These are phyloP conservation scores for Sebastes vulpes DNA, from an alignment of 2,797 vertebrate species.

Conservation along the genomic window DNA sequence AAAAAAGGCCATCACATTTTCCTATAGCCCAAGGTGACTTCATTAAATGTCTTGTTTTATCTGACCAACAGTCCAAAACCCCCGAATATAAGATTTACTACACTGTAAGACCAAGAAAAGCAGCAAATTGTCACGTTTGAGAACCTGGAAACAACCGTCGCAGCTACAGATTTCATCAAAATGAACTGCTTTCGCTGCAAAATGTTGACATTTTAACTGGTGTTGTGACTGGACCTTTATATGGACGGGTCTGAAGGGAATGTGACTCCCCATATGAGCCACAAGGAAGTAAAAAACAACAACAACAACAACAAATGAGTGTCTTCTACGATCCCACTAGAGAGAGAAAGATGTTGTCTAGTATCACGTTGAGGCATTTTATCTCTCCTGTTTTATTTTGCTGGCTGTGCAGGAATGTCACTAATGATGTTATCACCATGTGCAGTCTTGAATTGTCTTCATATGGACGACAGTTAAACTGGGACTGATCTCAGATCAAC, in stretches of 20 bases:
- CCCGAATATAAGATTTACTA: too few species aligned
- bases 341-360: neutral
- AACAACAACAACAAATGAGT: too few species aligned
- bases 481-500: neutral
- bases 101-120: neutral
- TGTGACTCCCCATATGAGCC: too few species aligned
- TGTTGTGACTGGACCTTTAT: neutral
- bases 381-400: constrained; percentile 21
- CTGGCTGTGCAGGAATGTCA: constrained; percentile 29
- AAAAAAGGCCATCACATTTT: too few species aligned
- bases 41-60: too few species aligned
- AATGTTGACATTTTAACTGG: neutral
- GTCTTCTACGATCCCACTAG: neutral
- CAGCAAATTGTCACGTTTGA: neutral
- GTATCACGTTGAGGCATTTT: neutral
- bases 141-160: neutral
- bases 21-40: too few species aligned
- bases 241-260: neutral
- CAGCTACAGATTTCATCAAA: neutral
- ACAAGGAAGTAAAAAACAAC: neutral
- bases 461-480: neutral
- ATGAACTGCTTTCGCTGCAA: neutral
- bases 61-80: too few species aligned
- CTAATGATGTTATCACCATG: constrained; percentile 34
- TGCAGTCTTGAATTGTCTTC: neutral